phyloP scores from a whole-genome alignment of 92 coral and sea anemone genomes.

The Palythoa grandiflora region DNA sequence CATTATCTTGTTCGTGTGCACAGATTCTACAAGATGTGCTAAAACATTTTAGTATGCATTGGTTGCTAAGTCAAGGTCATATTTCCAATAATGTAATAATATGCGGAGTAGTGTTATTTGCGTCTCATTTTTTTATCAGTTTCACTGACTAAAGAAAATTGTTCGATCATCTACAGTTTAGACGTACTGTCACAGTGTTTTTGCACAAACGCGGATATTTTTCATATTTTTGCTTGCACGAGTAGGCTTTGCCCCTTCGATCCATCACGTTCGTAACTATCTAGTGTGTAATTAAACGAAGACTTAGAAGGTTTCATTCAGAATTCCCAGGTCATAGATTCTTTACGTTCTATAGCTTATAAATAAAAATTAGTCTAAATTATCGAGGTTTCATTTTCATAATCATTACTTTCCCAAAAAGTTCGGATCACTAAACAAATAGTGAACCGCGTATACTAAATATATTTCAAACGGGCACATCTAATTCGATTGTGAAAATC shows the following conservation, averaged over 20 bases:
- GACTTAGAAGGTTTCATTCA: not conserved
- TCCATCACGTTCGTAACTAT: not conserved
- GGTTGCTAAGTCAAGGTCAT: slow-evolving; percentile 38
- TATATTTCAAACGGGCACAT: not conserved
- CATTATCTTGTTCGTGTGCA: not conserved
- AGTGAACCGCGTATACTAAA: not conserved
- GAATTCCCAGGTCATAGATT: not conserved
- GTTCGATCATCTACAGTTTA: not conserved
- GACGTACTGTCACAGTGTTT: not conserved
- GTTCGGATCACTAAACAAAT: not conserved
- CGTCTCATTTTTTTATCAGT: not conserved
- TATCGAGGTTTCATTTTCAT: not conserved
- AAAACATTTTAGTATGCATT: slow-evolving; percentile 19
- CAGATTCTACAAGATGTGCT: slow-evolving; percentile 13
- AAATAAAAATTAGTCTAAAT: not conserved
- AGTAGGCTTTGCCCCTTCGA: not conserved
- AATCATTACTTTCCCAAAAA: not conserved
- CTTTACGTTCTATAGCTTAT: not conserved
- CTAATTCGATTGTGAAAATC: not conserved
- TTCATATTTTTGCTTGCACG: no score
- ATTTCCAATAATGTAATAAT: slow-evolving; percentile 16
- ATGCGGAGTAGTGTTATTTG: slow-evolving; percentile 9
- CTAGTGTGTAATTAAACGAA: not conserved
- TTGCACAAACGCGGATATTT: no score
- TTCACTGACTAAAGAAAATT: not conserved